Conservation (phyloP, 1,140 invertebrate genomes). For the Calliphora vicina region DNA sequence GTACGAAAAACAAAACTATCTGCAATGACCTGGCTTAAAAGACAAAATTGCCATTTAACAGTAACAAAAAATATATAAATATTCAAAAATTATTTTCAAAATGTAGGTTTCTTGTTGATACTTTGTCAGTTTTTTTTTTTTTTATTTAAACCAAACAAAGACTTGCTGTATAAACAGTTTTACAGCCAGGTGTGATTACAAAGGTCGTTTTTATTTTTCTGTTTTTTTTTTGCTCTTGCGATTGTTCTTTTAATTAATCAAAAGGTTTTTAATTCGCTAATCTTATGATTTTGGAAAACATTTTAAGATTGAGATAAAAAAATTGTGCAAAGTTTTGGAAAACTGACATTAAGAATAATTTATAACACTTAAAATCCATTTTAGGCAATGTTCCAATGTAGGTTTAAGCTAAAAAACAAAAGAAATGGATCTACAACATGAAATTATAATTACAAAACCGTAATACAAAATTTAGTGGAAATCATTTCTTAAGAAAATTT, state of each 20-base stretch:
- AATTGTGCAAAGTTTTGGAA: background rate
- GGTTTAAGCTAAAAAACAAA: no score
- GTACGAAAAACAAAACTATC: background rate
- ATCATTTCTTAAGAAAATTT: no score
- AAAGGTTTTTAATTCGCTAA: background rate
- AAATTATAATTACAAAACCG: no score
- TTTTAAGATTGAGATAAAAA: background rate
- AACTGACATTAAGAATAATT: background rate
- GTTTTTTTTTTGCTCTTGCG: background rate
- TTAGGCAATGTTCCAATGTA: no score
- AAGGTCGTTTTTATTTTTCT: slow-evolving; percentile 15
- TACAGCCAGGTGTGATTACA: slow-evolving; percentile 27
- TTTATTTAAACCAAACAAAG: slow-evolving; percentile 22
- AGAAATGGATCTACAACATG: no score
- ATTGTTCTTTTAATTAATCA: background rate
- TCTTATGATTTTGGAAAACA: background rate
- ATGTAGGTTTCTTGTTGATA: slow-evolving; percentile 22
- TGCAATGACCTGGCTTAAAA: slow-evolving; percentile 4
- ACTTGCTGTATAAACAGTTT: background rate
- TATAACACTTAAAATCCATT: background rate
- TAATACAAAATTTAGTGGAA: no score
- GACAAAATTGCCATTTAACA: background rate
- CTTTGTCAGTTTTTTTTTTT: slow-evolving; percentile 1
- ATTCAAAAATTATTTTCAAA: background rate
- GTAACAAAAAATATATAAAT: background rate